phyloP scores from a whole-genome alignment of 2,113 vertebrate species.

The Narcine bancroftii region DNA sequence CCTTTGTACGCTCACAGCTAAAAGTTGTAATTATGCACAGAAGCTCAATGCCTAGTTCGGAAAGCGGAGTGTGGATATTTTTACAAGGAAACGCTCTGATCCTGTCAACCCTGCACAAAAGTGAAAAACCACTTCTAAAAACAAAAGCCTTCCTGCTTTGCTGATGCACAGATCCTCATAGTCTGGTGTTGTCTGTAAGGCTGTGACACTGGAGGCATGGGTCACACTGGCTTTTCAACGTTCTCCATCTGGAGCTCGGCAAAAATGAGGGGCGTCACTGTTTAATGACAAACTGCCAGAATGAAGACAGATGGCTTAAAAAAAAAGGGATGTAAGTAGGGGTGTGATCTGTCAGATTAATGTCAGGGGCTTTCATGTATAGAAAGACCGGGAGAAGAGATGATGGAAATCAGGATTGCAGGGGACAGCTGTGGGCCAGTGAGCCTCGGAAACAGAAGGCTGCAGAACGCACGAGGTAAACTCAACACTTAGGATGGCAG shows the following conservation, averaged over 20 bases:
- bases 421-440: not conserved
- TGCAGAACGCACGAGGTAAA: not conserved
- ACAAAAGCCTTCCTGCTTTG: not conserved
- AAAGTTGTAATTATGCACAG: not conserved
- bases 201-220: not conserved
- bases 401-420: not conserved
- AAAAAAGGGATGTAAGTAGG: not conserved
- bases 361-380: not conserved
- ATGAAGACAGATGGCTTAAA: not conserved
- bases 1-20: not conserved
- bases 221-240: not conserved
- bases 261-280: not conserved
- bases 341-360: not conserved
- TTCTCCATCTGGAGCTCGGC: not conserved
- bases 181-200: not conserved
- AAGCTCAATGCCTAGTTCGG: conserved; percentile 4
- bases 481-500: not conserved
- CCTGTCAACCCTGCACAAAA: conserved; percentile 26
- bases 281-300: conserved; percentile 3
- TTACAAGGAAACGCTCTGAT: not conserved
- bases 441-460: not conserved
- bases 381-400: not conserved
- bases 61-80: not conserved
- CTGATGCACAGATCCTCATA: not conserved
- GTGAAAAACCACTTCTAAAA: not conserved